These are phyloP conservation scores for Crocuta crocuta DNA, from an alignment of 2,113 vertebrate genomes.

Conservation along the genomic window DNA sequence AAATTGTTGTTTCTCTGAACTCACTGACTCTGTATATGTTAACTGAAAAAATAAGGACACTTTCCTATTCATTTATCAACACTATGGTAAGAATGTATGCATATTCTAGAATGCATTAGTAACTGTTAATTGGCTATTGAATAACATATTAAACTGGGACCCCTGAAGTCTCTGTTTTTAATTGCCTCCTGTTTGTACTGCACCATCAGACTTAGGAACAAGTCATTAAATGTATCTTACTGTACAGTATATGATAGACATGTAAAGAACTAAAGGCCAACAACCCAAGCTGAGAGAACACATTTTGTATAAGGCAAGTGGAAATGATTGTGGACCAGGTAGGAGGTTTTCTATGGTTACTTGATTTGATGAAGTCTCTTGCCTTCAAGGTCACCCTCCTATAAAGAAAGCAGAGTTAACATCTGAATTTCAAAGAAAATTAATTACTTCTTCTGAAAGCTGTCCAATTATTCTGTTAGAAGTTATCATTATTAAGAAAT, in stretches of 20 bases:
- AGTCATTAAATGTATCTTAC: slow-evolving; percentile 35
- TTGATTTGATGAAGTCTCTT: slow-evolving; percentile 55
- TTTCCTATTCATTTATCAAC: not conserved
- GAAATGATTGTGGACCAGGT: slow-evolving; percentile 13
- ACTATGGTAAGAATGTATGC: not conserved
- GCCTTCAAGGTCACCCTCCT: not conserved
- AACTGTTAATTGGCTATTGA: not conserved
- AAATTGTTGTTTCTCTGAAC: slow-evolving; percentile 78
- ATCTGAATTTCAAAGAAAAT: slow-evolving; percentile 68
- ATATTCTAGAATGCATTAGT: slow-evolving; percentile 20
- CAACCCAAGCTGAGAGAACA: not conserved
- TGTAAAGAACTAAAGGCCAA: not conserved
- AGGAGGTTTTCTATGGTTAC: slow-evolving; percentile 33
- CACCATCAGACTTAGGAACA: not conserved
- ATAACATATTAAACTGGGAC: not conserved
- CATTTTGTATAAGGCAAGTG: not conserved
- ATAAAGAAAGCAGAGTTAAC: slow-evolving; percentile 46
- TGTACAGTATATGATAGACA: not conserved
- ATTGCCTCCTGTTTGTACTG: slow-evolving; percentile 16
- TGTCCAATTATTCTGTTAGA: slow-evolving; percentile 42
- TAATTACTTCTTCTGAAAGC: slow-evolving; percentile 53
- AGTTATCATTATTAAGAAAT: slow-evolving; percentile 46
- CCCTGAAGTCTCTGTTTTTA: slow-evolving; percentile 24
- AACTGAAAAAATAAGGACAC: slow-evolving; percentile 38
- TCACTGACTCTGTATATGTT: slow-evolving; percentile 4